These are phyloP conservation scores for Fregata magnificens DNA, from an alignment of 2,113 vertebrate genomes.

Conservation along the genomic window DNA sequence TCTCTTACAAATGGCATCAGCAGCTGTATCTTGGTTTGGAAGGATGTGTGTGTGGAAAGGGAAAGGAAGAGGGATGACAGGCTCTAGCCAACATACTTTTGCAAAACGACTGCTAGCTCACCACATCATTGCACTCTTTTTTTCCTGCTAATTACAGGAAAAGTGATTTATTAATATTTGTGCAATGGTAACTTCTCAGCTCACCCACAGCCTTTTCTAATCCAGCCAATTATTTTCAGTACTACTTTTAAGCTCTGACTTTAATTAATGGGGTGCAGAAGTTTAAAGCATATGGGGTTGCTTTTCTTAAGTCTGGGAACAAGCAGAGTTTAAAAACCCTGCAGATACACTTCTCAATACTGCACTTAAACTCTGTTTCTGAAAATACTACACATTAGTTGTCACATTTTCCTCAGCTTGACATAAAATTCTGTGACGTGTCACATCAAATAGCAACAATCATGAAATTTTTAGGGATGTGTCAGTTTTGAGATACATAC, in stretches of 20 bases:
- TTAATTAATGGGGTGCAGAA: constrained; percentile 62
- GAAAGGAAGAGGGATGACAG: neutral
- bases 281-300: constrained; percentile 56
- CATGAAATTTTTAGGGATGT: constrained; percentile 29
- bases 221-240: constrained; percentile 57
- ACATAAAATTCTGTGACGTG: neutral
- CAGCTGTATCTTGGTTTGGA: constrained; percentile 17
- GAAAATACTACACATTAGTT: neutral
- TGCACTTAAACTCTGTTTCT: neutral
- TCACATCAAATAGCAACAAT: constrained; percentile 41
- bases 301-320: constrained; percentile 36
- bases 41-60: neutral
- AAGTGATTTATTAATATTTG: constrained; percentile 60
- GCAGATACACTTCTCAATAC: neutral
- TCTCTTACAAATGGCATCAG: neutral
- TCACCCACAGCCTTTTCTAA: constrained; percentile 54
- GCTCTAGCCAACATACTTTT: neutral
- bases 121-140: constrained; percentile 10
- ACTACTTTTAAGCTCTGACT: constrained; percentile 34
- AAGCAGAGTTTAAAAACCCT: neutral
- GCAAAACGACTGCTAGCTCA: neutral
- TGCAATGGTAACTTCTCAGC: constrained; percentile 51
- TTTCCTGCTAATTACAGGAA: constrained; percentile 54
- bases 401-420: constrained; percentile 22
- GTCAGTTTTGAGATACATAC: constrained; percentile 22